Conservation (phyloP, 2,888 invertebrate species). For the Cinara cedri region DNA sequence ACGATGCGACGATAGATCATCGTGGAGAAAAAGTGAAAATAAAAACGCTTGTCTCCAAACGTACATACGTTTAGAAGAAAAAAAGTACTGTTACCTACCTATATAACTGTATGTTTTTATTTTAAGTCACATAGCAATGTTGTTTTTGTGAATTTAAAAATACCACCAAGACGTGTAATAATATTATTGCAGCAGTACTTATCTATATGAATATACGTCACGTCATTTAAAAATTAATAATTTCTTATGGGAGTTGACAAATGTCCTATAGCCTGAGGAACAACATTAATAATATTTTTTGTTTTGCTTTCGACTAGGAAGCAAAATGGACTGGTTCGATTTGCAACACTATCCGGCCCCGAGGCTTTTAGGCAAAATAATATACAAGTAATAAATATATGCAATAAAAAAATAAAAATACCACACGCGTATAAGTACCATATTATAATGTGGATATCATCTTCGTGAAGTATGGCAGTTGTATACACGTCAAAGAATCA, state of each 20-base stretch:
- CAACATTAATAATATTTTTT: not conserved
- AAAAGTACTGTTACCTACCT: not conserved
- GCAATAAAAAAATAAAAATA: not conserved
- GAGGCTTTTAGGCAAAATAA: constrained; percentile 10
- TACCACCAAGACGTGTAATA: not conserved
- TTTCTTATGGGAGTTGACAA: not conserved
- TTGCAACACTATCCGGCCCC: not conserved
- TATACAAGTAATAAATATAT: not conserved
- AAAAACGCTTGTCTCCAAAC: not conserved
- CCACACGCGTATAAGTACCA: not conserved
- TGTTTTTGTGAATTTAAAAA: not conserved
- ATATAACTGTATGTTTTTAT: not conserved
- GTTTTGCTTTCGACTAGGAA: constrained; percentile 14
- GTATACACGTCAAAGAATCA: constrained; percentile 8
- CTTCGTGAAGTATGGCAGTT: not conserved
- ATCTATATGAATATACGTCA: not conserved
- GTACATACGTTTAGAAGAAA: not conserved
- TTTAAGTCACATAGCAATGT: too few relatives aligned
- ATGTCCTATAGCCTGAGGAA: not conserved
- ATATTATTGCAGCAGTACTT: not conserved
- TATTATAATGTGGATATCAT: not conserved
- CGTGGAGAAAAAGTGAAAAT: not conserved
- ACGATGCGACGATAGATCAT: not conserved
- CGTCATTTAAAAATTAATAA: not conserved
- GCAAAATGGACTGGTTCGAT: constrained; percentile 10